Base-by-base conservation (phyloP, 2,113 vertebrate species). In the Scartelaos histophorus region DNA sequence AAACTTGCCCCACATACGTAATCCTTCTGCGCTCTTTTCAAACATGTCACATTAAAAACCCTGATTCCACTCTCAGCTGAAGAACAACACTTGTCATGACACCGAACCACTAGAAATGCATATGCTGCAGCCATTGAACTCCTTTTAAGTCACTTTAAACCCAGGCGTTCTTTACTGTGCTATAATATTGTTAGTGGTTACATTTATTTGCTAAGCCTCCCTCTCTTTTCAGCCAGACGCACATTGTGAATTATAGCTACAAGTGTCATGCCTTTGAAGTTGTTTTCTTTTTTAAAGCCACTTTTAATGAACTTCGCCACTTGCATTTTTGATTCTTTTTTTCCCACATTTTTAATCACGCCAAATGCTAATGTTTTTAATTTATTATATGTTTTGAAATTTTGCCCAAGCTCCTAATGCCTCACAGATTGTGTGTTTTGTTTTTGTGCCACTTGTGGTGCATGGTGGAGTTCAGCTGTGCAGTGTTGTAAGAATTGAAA, bases 321-420 rank as follows among this genome's bases (percentile, higher is more conserved):
- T 88, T 72, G 67, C 76, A 82, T 76, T 71, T 87, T 87, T 35
- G 72, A 73, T 57, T 69, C 58, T 76, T 62, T 29, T 53, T 67
- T 77, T 78, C 83, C 84, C 83, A 58, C 73, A 74, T 53, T 78
- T 79, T 88, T 89, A 87, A 90, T 91, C 79, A 84, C 51, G 49
- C 76, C 82, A 80, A 61, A 82, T 82, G 80, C 82, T 87, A 85
- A 91, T 91, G 90, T 81, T 85, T 91, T 84, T 83, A 85, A 92
- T 91, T 88, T 91, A 92, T 89, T 81, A 77, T 88, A 80, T 81
- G 82, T 90, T 91, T 88, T 70, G 79, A 90, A 79, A 78, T 82
- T 83, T 75, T 57, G 38, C 73, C 79, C 64, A 0, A 70, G 66
- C 80, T 82, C 56, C 64, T 86, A 85, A 87, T 85, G 67, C 75